These are phyloP conservation scores for Collichthys lucidus DNA, from an alignment of 2,113 vertebrate species.

Conservation along the genomic window DNA sequence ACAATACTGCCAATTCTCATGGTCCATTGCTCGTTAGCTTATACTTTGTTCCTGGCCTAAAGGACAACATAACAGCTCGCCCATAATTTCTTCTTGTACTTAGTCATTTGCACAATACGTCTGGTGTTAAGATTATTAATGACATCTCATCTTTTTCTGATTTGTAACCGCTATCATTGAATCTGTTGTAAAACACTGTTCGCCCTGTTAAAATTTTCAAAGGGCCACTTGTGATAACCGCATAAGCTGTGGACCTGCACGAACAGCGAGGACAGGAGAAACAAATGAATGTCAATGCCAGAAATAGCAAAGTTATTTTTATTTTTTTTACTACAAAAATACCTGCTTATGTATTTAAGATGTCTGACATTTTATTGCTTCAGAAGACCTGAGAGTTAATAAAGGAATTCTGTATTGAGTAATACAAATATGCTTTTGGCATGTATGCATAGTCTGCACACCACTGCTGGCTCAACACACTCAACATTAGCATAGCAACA, in stretches of 20 bases:
- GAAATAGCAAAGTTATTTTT: conserved; percentile 11
- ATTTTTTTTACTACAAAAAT: neutral
- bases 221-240: too few species aligned
- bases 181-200: neutral
- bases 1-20: too few species aligned
- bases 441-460: neutral
- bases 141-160: neutral
- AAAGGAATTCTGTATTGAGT: neutral
- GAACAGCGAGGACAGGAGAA: neutral
- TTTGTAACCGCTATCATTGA: neutral
- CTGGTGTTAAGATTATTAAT: neutral
- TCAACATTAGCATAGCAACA: conserved; percentile 27
- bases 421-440: neutral
- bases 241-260: neutral
- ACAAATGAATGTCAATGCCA: too few species aligned
- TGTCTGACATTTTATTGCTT: conserved; percentile 6
- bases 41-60: neutral
- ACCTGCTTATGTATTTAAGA: conserved; percentile 10
- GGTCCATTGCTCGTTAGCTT: too few species aligned
- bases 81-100: too few species aligned
- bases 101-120: neutral
- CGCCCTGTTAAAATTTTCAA: neutral
- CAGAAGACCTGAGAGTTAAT: neutral
- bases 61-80: neutral
- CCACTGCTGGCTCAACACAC: neutral